These are phyloP conservation scores for Anarhynchus alexandrinus DNA, from an alignment of 2,113 vertebrate species.

Conservation along the genomic window DNA sequence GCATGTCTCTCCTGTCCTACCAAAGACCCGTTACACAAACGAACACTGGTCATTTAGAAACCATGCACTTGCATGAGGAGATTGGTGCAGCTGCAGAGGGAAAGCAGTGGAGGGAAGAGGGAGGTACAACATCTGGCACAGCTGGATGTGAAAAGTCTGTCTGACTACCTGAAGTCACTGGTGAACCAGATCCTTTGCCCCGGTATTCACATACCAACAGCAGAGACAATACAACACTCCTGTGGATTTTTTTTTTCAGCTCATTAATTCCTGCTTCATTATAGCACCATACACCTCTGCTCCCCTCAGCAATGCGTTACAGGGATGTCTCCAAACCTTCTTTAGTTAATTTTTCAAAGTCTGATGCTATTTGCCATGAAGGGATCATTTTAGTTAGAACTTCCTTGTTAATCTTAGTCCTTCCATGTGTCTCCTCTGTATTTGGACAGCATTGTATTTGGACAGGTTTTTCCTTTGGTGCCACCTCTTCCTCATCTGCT, in stretches of 20 bases:
- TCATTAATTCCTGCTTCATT: neutral
- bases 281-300: neutral
- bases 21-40: fast-evolving
- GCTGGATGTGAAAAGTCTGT: neutral
- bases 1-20: neutral
- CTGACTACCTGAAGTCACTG: neutral
- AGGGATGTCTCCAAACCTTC: neutral
- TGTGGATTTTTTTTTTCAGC: neutral
- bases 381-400: neutral
- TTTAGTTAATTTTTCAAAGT: neutral
- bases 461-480: neutral
- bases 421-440: neutral
- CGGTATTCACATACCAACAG: neutral
- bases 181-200: neutral
- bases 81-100: neutral
- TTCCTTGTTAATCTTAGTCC: neutral
- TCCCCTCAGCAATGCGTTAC: neutral
- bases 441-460: neutral
- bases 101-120: neutral
- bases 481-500: neutral
- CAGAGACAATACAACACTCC: neutral
- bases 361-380: neutral
- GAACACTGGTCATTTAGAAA: too few species aligned
- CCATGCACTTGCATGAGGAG: neutral
- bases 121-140: neutral